Percentiles rank a stretch among this genome's conserved stretches.
phyloP scores from a whole-genome alignment of 2,888 invertebrate genomes.

The Dusona sp. region DNA sequence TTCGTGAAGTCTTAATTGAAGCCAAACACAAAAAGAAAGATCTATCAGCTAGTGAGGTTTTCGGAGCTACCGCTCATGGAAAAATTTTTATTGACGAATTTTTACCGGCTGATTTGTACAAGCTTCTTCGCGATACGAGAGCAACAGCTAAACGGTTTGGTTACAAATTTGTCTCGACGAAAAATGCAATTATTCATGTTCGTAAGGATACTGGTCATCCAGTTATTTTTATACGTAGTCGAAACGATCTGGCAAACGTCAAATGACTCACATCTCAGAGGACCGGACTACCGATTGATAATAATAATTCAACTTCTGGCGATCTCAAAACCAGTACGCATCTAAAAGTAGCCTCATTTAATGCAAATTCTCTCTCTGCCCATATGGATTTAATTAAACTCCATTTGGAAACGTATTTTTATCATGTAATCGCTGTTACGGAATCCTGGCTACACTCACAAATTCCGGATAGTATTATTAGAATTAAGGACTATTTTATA shows the following conservation, averaged over 20 bases:
- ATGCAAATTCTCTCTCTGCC: neutral
- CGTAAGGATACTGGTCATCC: neutral
- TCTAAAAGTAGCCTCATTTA: neutral
- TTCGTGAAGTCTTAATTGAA: neutral
- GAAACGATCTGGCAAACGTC: too few species aligned
- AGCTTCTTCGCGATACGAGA: neutral
- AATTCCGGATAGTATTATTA: conserved; percentile 8
- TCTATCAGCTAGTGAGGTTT: neutral
- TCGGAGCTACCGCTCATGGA: neutral
- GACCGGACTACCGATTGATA: too few species aligned
- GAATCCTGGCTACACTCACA: conserved; percentile 27
- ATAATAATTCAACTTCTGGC: too few species aligned
- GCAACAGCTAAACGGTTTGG: neutral
- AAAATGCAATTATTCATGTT: neutral
- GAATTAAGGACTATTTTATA: too few species aligned
- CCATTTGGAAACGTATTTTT: neutral
- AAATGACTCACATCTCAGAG: too few species aligned
- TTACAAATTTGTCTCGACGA: neutral
- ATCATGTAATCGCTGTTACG: neutral
- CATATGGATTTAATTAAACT: neutral
- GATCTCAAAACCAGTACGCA: neutral
- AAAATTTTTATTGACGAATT: neutral
- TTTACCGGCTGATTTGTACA: neutral
- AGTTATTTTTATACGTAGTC: too few species aligned
- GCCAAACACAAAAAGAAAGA: neutral